Base-by-base conservation (phyloP, 1,140 invertebrate species). In the Gonatopus flavifemur region DNA sequence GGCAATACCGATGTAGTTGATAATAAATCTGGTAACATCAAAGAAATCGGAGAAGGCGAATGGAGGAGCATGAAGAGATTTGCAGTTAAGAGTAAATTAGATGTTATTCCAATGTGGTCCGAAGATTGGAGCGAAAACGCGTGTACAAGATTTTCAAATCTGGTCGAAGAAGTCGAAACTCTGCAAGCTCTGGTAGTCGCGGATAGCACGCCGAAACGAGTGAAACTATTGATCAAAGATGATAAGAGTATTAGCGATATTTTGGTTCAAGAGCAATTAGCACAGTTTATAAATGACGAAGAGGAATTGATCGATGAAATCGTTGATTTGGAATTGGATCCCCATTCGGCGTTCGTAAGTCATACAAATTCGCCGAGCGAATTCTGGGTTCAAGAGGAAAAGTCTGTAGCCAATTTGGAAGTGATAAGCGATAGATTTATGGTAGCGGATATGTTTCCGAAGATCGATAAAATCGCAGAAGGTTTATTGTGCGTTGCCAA, bases 1-100 rank as follows among this genome's bases (percentile, higher is more conserved):
- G 92, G 92, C 6, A 90, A 89, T 52, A 88, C 86, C 0, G 88
- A 90, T 59, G 80, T 85, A 0, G 78, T 88, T 0, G 78, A 84
- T 28, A 86, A 84, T 41, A 76, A 77, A 9, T 74, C 75, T 0
- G 74, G 68, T 0, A 66, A 82, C 8, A 77, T 89, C 1, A 87
- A 86, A 60, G 69, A 76, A 7, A 69, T 89, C 21, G 82, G 83
- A 0, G 74, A 81, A n/a, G n/a, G n/a, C 10, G 69, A 79, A 31
- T 74, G 81, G 54, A 75, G 71, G 43, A 69, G 70, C 12, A 62
- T 82, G 1, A 79, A 82, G 39, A 74, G 80, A 7, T 85, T 82
- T 45, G 83, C 85, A 1, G 65, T 83, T 4, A 83, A 84, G 53
- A 86, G 85, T 21, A 82, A 83, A 43, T 72, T 90, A 8, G 83